Base-by-base conservation (phyloP, 53 echinoderm and acorn worm genomes). In the Holothuria scabra region DNA sequence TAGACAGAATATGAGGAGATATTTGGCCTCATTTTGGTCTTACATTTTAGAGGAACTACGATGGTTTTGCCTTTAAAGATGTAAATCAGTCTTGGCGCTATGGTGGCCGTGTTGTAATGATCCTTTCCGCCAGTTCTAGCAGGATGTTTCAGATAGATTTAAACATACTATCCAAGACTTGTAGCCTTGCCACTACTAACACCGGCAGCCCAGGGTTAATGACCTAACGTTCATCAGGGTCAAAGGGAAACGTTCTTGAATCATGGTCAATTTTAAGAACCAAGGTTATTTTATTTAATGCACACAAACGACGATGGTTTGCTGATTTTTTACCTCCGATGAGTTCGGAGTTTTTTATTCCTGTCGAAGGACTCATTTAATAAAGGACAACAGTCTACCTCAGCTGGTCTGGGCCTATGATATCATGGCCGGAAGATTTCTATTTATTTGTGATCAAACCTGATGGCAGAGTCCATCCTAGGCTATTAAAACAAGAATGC, bases 21-120 rank as follows among this genome's bases (percentile, higher is more conserved):
- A 72, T 72, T 72, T 72, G 72, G 72, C 72, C 72, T 72, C 72
- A 72, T 72, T 72, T 72, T 72, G 72, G 46, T 72, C 72, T 72
- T 46, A 22, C 22, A 46, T 72, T 65, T 48, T 44, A 72, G 48
- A 72, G 58, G 78, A 78, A 78, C 56, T 78, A 28, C 29, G 78
- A 78, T 32, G 58, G 78, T 78, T 56, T 78, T 28, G 56, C 31
- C 33, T 25, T 56, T 4, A 8, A 37, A 22, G 57, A 52, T 78
- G 78, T 58, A 78, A 78, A 78, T 78, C 49, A 56, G 56, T 14
- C 29, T 59, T 78, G 78, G 58, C 78, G 78, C 78, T 78, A 58
- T 56, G 78, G 32, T 78, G 52, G 58, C 56, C 46, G 67, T 19
- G 78, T 56, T 29, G n/a, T 78, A 78, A 78, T 78, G 78, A 57